Conservation (phyloP, 2,888 invertebrate species). For the Parnassius glacialis region DNA sequence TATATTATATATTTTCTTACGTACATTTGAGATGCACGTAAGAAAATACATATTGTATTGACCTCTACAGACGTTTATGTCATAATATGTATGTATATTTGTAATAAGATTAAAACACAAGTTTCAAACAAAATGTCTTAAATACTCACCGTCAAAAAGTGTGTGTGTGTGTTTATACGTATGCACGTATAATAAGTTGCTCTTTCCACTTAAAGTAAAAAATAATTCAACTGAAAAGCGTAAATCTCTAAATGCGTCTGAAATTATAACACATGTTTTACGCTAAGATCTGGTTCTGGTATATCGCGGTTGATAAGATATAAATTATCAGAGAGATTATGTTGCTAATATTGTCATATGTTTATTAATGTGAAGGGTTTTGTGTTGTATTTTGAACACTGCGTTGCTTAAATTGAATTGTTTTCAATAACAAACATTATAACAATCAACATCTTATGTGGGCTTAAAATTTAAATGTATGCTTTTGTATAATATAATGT, state of each 20-base stretch:
- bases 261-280: slow-evolving; percentile 32
- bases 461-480: too few species aligned
- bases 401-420: background rate
- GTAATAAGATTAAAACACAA: too few species aligned
- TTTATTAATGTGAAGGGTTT: slow-evolving; percentile 11
- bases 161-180: slow-evolving; percentile 6
- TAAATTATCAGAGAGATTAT: slow-evolving; percentile 32
- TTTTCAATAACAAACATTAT: background rate
- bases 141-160: slow-evolving; percentile 20
- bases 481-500: too few species aligned
- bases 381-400: slow-evolving; percentile 4
- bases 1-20: too few species aligned
- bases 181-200: slow-evolving; percentile 1
- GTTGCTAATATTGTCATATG: slow-evolving; percentile 8
- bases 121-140: background rate
- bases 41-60: too few species aligned
- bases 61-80: too few species aligned
- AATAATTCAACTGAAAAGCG: slow-evolving; percentile 6
- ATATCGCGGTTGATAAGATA: slow-evolving; percentile 32
- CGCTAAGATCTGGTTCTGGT: slow-evolving; percentile 17
- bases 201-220: background rate
- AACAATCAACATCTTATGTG: too few species aligned
- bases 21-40: too few species aligned
- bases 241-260: slow-evolving; percentile 21
- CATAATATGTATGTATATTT: too few species aligned